These are phyloP conservation scores for Chascanopsetta lugubris DNA, from an alignment of 2,113 vertebrate species.

Conservation along the genomic window DNA sequence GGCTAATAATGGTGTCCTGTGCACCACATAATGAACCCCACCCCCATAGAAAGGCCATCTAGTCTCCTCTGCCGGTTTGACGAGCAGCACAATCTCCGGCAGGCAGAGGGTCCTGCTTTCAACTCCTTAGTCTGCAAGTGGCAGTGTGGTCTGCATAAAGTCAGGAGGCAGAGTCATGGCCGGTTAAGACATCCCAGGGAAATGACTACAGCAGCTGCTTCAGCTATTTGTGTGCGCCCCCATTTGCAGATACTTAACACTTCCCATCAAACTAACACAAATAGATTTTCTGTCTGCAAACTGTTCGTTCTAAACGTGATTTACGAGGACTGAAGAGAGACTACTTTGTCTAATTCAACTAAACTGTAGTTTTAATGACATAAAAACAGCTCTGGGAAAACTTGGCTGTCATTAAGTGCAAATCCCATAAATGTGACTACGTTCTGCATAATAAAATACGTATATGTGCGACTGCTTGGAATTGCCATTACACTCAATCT, in stretches of 20 bases:
- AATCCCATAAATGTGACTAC: slow-evolving; percentile 67
- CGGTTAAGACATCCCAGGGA: slow-evolving; percentile 34
- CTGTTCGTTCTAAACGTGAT: slow-evolving; percentile 52
- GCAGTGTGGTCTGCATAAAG: slow-evolving; percentile 35
- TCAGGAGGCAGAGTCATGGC: slow-evolving; percentile 5
- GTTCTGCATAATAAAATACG: slow-evolving; percentile 65
- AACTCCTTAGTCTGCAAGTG: slow-evolving; percentile 32
- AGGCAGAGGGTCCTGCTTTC: slow-evolving; percentile 38
- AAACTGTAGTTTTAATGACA: slow-evolving; percentile 56
- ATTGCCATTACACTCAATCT: slow-evolving; percentile 71
- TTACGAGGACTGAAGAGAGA: slow-evolving; percentile 44
- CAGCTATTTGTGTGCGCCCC: slow-evolving; percentile 49
- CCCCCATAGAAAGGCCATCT: slow-evolving; percentile 64
- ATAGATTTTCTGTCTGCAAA: slow-evolving; percentile 52
- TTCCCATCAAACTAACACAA: slow-evolving; percentile 57
- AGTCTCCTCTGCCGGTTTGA: slow-evolving; percentile 41
- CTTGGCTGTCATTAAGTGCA: slow-evolving; percentile 61
- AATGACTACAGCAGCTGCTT: slow-evolving; percentile 51
- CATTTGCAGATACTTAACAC: slow-evolving; percentile 68
- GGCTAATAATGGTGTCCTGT: slow-evolving; percentile 81
- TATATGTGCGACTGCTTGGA: slow-evolving; percentile 56
- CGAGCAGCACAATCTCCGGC: slow-evolving; percentile 39
- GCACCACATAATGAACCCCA: slow-evolving; percentile 77
- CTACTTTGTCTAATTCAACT: slow-evolving; percentile 52
- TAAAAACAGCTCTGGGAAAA: slow-evolving; percentile 59